Evolutionary conservation across 2,888 invertebrate genomes (phyloP), one percentile per base, ranked within the genome.

Genomic region (Magallana nippona): DNA sequence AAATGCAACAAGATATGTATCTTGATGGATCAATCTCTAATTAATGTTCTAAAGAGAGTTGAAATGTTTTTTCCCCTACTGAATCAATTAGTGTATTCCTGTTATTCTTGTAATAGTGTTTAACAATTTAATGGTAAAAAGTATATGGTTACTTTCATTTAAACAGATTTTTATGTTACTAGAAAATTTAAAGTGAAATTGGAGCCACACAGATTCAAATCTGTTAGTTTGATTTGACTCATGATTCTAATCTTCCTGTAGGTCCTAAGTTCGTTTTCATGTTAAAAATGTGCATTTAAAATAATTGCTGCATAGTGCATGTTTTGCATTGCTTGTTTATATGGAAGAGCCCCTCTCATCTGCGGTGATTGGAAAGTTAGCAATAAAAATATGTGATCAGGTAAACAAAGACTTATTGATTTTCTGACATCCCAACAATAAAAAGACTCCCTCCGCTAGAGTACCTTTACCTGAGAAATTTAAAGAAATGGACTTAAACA

Each of bases 381-480:
- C 27, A 32, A 71, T 71, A 71, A 71, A 71, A 71, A 27, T 27
- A 71, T 71, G 71, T 71, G 71, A 71, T 71, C 71, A 71, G 32
- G 27, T 71, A 71, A 71, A 71, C 71, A 71, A 71, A 27, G 22
- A 71, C 22, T 22, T 71, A 71, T 71, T 71, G 71, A 71, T 71
- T 71, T 71, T 71, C 71, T 60, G 60, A 60, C 60, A 60, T 60
- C n/a, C 71, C 8, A 11, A 27, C 71, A 71, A 22, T 71, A 5
- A 13, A n/a, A 22, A 15, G 22, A 71, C 22, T 27, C 15, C 11
- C 32, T 71, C 71, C 32, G 15, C 15, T 32, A 71, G 32, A 71
- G 71, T 32, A 71, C 71, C 71, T 71, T 71, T 71, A 71, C 71
- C 71, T 71, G 71, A 71, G 71, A 71, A 71, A 27, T 71, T 71